phyloP scores from a whole-genome alignment of 1,140 invertebrate genomes.

The Eueides isabella region DNA sequence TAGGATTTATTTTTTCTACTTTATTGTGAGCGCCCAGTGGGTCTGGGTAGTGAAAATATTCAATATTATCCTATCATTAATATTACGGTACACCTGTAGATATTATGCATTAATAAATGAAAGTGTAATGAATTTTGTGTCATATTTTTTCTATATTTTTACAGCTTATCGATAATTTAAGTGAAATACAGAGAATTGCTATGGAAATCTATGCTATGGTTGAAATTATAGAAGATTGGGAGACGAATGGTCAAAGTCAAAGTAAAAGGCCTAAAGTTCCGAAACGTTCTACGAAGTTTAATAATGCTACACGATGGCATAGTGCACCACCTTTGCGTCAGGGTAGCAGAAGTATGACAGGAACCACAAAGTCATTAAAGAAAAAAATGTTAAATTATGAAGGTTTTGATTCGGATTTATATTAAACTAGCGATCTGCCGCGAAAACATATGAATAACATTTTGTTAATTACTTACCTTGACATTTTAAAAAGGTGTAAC shows the following conservation, averaged over 20 bases:
- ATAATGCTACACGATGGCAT: background rate
- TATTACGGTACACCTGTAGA: too few relatives aligned
- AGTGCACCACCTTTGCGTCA: background rate
- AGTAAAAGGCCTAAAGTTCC: background rate
- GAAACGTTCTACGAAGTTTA: background rate
- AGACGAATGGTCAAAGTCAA: background rate
- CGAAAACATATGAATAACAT: too few relatives aligned
- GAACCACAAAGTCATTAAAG: background rate
- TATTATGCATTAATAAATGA: too few relatives aligned
- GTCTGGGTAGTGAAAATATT: too few relatives aligned
- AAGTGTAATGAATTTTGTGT: too few relatives aligned
- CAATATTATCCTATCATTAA: too few relatives aligned
- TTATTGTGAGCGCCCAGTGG: too few relatives aligned
- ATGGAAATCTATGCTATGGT: constrained; percentile 38
- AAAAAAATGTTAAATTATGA: background rate
- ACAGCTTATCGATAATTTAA: constrained; percentile 33
- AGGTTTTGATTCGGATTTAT: background rate
- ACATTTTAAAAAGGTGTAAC: too few relatives aligned
- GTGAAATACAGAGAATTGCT: constrained; percentile 35
- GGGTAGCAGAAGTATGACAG: background rate
- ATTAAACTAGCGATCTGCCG: too few relatives aligned
- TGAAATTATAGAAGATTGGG: constrained; percentile 27
- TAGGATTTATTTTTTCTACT: too few relatives aligned
- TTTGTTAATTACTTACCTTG: too few relatives aligned
- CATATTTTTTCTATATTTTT: constrained; percentile 1